A percentile compares a stretch with the other conserved stretches of the same genome.
These are phyloP conservation scores for Poliocrania exsul DNA, from an alignment of 2,797 vertebrate genomes.

Conservation along the genomic window DNA sequence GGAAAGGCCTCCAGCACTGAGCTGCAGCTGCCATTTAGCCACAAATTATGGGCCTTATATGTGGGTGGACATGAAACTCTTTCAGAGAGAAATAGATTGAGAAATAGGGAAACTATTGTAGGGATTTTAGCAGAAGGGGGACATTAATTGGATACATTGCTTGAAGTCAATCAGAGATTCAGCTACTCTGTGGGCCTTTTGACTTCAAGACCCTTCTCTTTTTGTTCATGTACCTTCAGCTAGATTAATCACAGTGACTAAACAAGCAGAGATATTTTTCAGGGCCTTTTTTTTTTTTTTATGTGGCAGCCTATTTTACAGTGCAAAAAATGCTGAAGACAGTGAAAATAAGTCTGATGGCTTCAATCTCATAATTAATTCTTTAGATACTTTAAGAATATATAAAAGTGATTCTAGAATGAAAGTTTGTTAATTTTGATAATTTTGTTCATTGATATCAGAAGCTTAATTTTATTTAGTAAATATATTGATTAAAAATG, in stretches of 20 bases:
- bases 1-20: constrained; percentile 79
- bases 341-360: background rate
- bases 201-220: constrained; percentile 27
- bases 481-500: background rate
- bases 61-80: constrained; percentile 85
- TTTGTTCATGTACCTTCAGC: constrained; percentile 64
- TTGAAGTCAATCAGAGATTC: constrained; percentile 66
- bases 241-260: constrained; percentile 63
- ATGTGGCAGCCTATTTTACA: background rate
- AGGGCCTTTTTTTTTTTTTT: background rate
- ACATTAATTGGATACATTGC: constrained; percentile 68
- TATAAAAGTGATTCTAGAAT: background rate
- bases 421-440: background rate
- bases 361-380: background rate
- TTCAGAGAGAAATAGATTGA: constrained; percentile 77
- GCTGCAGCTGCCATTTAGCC: constrained; percentile 87
- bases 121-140: constrained; percentile 45
- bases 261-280: constrained; percentile 58
- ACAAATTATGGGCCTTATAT: constrained; percentile 89
- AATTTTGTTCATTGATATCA: too few relatives aligned
- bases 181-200: constrained; percentile 64
- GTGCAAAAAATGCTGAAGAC: background rate
- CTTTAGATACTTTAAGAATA: background rate
- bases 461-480: background rate
- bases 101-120: constrained; percentile 58